phyloP scores from a whole-genome alignment of 2,888 invertebrate species.

The Branchellion lobata region DNA sequence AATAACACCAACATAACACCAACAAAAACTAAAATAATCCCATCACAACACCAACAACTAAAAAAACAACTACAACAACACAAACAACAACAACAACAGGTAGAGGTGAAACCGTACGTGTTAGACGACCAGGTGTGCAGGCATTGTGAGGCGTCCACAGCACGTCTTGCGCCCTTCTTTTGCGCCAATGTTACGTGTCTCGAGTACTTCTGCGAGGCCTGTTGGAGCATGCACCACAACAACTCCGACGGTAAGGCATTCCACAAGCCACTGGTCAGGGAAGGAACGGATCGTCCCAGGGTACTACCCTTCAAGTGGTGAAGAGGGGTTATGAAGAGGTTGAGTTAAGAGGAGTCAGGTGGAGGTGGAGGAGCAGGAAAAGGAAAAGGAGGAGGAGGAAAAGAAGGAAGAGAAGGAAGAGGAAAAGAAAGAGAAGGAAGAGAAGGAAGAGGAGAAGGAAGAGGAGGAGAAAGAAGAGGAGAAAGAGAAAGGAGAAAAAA shows the following conservation, averaged over 20 bases:
- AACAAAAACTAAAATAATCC: neutral
- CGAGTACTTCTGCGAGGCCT: constrained; percentile 99
- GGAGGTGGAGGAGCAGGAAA: no score
- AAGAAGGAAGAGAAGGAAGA: no score
- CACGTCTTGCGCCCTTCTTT: constrained; percentile 98
- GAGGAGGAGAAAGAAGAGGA: neutral
- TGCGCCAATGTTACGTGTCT: constrained; percentile 99
- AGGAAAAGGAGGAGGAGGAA: no score
- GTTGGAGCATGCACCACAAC: constrained; percentile 98
- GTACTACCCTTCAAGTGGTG: constrained; percentile 95
- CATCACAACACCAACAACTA: neutral
- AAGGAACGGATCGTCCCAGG: constrained; percentile 93
- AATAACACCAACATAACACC: no score
- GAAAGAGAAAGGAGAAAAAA: neutral
- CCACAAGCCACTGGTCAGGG: constrained; percentile 98
- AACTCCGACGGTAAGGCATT: constrained; percentile 88
- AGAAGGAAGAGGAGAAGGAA: no score
- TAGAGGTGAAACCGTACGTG: constrained; percentile 95
- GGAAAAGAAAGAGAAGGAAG: no score
- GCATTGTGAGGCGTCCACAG: constrained; percentile 95
- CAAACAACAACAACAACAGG: constrained; percentile 62
- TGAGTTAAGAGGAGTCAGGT: neutral
- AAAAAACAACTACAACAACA: neutral
- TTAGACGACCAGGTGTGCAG: constrained; percentile 99
- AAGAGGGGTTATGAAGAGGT: constrained; percentile 14